Percentiles rank a stretch among this genome's conserved stretches.
phyloP scores from a whole-genome alignment of 2,888 invertebrate species.

The Phengaris arion region DNA sequence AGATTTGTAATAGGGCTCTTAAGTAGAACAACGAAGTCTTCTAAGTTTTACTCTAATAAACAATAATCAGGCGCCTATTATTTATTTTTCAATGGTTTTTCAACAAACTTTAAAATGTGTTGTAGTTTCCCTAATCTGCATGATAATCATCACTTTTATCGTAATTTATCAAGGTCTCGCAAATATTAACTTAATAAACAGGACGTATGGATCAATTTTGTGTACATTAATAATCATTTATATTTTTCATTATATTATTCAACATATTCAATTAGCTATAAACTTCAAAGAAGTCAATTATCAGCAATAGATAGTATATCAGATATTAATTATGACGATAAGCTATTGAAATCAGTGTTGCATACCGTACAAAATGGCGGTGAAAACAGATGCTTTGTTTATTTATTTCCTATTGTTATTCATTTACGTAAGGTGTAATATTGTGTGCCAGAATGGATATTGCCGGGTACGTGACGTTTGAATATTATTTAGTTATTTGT shows the following conservation, averaged over 20 bases:
- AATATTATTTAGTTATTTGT: background rate
- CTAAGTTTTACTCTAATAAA: no score
- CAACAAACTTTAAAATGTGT: no score
- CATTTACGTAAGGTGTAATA: conserved; percentile 42
- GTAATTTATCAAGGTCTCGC: background rate
- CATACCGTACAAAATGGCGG: conserved; percentile 51
- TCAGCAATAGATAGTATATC: conserved; percentile 34
- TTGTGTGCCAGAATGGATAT: conserved; percentile 60
- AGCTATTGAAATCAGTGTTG: conserved; percentile 50
- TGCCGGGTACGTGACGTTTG: conserved; percentile 56
- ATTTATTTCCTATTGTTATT: conserved; percentile 50
- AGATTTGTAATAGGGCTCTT: no score
- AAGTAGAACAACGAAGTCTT: no score
- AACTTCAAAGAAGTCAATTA: conserved; percentile 31
- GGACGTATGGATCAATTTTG: background rate
- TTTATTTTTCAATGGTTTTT: background rate
- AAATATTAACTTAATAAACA: background rate
- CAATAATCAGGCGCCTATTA: no score
- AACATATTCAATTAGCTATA: background rate
- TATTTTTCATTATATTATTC: background rate
- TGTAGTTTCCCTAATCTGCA: background rate
- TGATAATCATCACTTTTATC: background rate
- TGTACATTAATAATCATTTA: background rate
- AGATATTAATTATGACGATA: conserved; percentile 35
- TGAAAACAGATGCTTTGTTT: conserved; percentile 36